Evolutionary conservation across 2,888 invertebrate genomes (phyloP), one percentile per base, ranked within the genome.

Genomic region (Congeria kusceri): DNA sequence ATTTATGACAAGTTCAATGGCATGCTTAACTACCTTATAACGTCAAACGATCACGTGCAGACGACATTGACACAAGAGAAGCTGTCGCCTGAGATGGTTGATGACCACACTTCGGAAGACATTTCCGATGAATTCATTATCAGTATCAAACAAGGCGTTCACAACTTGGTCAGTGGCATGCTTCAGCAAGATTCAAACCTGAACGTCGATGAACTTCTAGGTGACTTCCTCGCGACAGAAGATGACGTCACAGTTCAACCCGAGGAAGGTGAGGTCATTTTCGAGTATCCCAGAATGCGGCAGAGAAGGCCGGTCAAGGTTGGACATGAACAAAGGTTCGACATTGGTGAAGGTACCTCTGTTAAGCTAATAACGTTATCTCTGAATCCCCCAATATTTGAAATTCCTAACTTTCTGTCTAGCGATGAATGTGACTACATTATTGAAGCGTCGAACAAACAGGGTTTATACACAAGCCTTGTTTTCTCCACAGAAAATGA

Each of bases 341-440:
- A 75, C 20, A 3, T 75, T 0, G 64, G 23, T 3, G 75, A 68
- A 9, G 75, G 71, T 11, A 27, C 44, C 9, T 28, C 49, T 28
- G 64, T 67, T 5, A 63, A 57, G n/a, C 3, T 79, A 1, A 71
- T 59, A 28, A 71, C 79, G 13, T 46, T 39, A 32, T 44, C 79
- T 27, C n/a, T 32, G 1, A 61, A 75, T 15, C 79, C 79, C 1
- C 67, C 71, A 18, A 11, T 79, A 29, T 79, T 75, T 67, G 79
- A 75, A 71, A 79, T 79, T 44, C 75, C 70, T 28, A 57, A 71
- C 32, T 79, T 79, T 47, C 18, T 79, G 18, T 56, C 71, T 0
- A 59, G 25, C 25, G 67, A 70, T 5, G 71, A 79, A 15, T 79
- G 79, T 59, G 75, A 79, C 53, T 63, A 29, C 25, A 79, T 79